A percentile compares a stretch with the other conserved stretches of the same genome.
Evolutionary conservation across 1,140 invertebrate species (phyloP).

Genomic region (Microplitis demolitor): DNA sequence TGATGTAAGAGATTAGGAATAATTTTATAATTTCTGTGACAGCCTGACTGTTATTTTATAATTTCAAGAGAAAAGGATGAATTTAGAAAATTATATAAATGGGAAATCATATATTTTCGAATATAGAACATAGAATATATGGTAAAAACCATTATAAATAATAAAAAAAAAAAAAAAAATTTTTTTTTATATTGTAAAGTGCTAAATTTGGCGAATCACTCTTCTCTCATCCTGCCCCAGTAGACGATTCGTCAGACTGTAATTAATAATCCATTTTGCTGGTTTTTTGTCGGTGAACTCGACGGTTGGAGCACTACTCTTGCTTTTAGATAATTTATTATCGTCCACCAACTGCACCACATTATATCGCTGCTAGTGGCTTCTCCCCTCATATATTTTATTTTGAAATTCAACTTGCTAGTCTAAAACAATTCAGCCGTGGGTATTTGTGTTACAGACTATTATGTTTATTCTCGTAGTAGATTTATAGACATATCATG

Average conservation of each 20-base stretch:
- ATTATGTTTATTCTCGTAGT: background rate
- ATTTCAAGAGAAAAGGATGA: background rate
- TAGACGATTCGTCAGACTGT: constrained; percentile 38
- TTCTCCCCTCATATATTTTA: constrained; percentile 4
- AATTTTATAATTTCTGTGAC: too few species aligned
- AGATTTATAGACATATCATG: too few species aligned
- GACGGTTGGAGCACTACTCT: constrained; percentile 41
- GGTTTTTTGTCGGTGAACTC: constrained; percentile 40
- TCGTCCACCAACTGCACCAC: constrained; percentile 38
- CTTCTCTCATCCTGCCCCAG: background rate
- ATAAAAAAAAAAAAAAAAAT: background rate
- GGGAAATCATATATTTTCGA: too few species aligned
- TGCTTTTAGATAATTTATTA: constrained; percentile 50
- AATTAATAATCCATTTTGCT: constrained; percentile 60
- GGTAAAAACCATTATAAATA: background rate
- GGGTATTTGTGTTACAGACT: background rate
- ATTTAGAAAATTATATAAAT: background rate
- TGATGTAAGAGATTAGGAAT: too few species aligned
- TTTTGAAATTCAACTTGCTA: background rate
- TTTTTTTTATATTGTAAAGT: background rate
- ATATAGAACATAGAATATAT: too few species aligned
- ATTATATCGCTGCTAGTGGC: constrained; percentile 35
- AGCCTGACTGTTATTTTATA: background rate
- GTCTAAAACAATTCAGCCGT: background rate
- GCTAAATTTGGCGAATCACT: too few species aligned